phyloP scores from a whole-genome alignment of 2,113 vertebrate genomes.

The Caracal caracal region DNA sequence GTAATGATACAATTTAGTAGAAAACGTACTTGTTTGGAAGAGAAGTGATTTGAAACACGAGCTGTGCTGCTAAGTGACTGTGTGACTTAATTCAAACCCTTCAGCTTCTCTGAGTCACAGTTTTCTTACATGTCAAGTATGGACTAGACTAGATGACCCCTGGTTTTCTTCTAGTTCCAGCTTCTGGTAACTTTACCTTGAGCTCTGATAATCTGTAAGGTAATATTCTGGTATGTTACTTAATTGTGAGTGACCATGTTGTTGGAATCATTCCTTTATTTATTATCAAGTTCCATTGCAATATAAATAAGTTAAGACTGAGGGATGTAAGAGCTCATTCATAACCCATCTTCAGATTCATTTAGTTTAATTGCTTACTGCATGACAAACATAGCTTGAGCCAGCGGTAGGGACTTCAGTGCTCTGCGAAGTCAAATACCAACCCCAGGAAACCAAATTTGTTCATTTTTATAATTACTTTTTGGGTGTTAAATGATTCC shows the following conservation, averaged over 20 bases:
- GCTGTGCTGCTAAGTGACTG: not conserved
- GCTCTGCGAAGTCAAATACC: constrained; percentile 74
- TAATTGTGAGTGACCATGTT: constrained; percentile 19
- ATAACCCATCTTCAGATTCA: constrained; percentile 59
- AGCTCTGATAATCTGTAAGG: not conserved
- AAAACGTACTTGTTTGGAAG: not conserved
- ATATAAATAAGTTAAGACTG: constrained; percentile 31
- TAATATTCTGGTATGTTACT: not conserved
- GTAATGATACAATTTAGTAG: not conserved
- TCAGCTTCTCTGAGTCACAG: not conserved
- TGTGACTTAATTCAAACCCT: not conserved
- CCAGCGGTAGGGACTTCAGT: constrained; percentile 63
- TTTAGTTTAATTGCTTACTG: constrained; percentile 61
- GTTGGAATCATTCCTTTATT: not conserved
- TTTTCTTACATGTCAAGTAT: not conserved
- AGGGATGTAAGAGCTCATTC: not conserved
- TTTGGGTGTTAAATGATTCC: constrained; percentile 84
- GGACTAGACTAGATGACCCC: not conserved
- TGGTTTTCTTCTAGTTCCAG: not conserved
- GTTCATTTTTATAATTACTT: constrained; percentile 83
- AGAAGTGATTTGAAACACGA: not conserved
- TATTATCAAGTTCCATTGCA: constrained; percentile 31
- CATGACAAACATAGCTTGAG: constrained; percentile 49
- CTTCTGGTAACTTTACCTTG: not conserved
- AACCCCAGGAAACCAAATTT: constrained; percentile 75